phyloP scores from a whole-genome alignment of 2,888 invertebrate species.

The Thymelicus lineola region DNA sequence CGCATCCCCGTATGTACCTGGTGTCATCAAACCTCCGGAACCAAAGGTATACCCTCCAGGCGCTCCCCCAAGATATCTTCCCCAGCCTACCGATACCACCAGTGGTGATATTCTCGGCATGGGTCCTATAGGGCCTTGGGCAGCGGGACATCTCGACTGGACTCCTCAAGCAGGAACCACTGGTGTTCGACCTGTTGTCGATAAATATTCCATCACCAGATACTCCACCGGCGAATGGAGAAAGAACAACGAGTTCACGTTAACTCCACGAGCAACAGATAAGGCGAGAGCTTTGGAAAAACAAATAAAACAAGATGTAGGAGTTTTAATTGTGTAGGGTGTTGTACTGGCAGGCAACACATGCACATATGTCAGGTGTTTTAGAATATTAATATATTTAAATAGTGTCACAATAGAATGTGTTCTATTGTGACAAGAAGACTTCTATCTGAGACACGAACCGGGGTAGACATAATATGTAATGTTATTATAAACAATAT shows the following conservation, averaged over 20 bases:
- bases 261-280: constrained; percentile 67
- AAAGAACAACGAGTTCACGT: constrained; percentile 80
- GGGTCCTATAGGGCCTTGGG: constrained; percentile 88
- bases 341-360: too few relatives aligned
- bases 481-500: too few relatives aligned
- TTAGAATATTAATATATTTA: too few relatives aligned
- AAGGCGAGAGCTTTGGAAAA: constrained; percentile 62
- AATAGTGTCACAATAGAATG: too few relatives aligned
- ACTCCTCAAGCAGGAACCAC: constrained; percentile 89
- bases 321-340: too few relatives aligned
- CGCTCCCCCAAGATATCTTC: constrained; percentile 72
- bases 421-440: too few relatives aligned
- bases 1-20: constrained; percentile 64
- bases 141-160: constrained; percentile 90
- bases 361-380: too few relatives aligned
- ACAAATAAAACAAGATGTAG: constrained; percentile 55
- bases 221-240: constrained; percentile 91
- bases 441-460: too few relatives aligned
- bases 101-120: constrained; percentile 75
- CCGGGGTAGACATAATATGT: too few relatives aligned
- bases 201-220: constrained; percentile 91
- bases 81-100: constrained; percentile 71
- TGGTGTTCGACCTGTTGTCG: constrained; percentile 90
- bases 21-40: constrained; percentile 63
- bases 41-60: constrained; percentile 62